Conservation (phyloP, 2,888 invertebrate genomes). For the Pandemis corylana region DNA sequence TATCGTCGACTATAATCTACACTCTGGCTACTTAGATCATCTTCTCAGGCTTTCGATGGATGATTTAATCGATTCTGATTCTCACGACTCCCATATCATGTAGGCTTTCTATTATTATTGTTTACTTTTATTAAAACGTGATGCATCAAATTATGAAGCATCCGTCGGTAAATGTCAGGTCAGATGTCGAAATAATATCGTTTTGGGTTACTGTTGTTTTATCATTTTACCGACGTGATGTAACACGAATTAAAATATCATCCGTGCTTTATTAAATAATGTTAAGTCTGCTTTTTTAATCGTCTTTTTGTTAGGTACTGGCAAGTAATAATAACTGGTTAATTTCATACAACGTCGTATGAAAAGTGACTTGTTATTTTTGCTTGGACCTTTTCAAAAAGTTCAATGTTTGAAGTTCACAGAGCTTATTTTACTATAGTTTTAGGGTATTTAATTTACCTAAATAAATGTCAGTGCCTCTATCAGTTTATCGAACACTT, state of each 20-base stretch:
- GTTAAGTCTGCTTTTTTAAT: not conserved
- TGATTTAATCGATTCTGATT: slow-evolving; percentile 48
- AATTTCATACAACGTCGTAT: too few species aligned
- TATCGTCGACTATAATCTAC: slow-evolving; percentile 60
- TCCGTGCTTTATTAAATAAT: not conserved
- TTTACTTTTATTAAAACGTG: slow-evolving; percentile 38
- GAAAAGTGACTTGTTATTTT: too few species aligned
- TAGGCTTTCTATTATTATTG: slow-evolving; percentile 39
- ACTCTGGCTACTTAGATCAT: slow-evolving; percentile 56
- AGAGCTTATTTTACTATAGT: not conserved
- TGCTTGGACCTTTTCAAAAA: too few species aligned
- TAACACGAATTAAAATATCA: slow-evolving; percentile 26
- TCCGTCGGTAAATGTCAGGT: slow-evolving; percentile 30
- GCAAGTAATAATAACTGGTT: too few species aligned
- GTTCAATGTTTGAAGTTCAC: too few species aligned
- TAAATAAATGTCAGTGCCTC: slow-evolving; percentile 9
- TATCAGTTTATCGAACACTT: slow-evolving; percentile 37
- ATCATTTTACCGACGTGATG: slow-evolving; percentile 12
- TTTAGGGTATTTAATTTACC: not conserved
- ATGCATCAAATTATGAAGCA: slow-evolving; percentile 30
- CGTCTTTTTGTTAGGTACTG: too few species aligned
- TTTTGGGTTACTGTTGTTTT: slow-evolving; percentile 16
- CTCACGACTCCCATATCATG: slow-evolving; percentile 39
- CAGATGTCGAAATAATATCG: slow-evolving; percentile 31
- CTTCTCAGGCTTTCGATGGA: slow-evolving; percentile 52